Percentiles rank a stretch among this genome's conserved stretches.
Conservation (phyloP, 2,113 vertebrate species). For the Philantomba maxwellii region DNA sequence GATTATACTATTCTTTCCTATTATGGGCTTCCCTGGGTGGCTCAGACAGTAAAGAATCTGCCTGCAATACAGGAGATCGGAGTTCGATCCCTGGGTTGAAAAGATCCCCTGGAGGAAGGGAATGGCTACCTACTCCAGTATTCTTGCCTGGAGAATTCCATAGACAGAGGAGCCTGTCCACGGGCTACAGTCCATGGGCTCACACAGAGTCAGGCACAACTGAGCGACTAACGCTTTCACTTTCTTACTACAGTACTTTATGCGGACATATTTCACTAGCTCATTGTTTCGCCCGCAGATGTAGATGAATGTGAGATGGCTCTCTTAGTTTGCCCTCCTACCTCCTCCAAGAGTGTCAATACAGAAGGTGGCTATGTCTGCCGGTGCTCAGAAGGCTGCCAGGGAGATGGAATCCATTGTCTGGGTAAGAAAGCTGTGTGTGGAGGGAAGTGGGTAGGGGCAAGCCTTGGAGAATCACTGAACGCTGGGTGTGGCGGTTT, state of each 20-base stretch:
- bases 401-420: slow-evolving; percentile 80
- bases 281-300: slow-evolving; percentile 62
- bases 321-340: slow-evolving; percentile 58
- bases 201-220: not conserved
- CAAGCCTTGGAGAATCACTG: not conserved
- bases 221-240: not conserved
- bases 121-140: not conserved
- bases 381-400: slow-evolving; percentile 78
- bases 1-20: not conserved
- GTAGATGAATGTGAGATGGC: slow-evolving; percentile 77
- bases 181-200: not conserved
- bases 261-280: not conserved
- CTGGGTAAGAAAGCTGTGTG: slow-evolving; percentile 63
- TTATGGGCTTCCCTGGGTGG: not conserved
- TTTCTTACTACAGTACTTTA: not conserved
- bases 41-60: not conserved
- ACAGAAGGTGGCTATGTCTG: slow-evolving; percentile 82
- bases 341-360: slow-evolving; percentile 73
- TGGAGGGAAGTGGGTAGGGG: fast-evolving
- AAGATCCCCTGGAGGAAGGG: not conserved
- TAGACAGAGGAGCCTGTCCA: not conserved
- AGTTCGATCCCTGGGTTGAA: not conserved
- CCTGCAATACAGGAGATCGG: not conserved
- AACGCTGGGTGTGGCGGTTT: not conserved
- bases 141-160: not conserved